Conservation (phyloP, 2,888 invertebrate species). For the Helleia helle region DNA sequence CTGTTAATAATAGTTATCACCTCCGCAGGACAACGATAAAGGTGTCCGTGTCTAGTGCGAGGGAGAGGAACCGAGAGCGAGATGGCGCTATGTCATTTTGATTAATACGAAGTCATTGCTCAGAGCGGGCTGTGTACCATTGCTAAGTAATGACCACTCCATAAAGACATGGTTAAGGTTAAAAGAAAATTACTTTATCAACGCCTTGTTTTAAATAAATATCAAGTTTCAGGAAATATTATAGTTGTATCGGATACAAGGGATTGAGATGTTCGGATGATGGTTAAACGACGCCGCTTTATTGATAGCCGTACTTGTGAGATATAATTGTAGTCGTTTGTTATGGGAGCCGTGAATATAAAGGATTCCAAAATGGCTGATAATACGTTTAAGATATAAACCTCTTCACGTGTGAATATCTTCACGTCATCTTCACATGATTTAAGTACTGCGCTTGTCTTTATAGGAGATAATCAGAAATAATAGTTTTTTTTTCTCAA, state of each 20-base stretch:
- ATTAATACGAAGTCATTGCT: conserved; percentile 72
- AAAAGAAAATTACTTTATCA: conserved; percentile 75
- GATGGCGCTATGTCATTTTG: conserved; percentile 70
- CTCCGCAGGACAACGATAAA: conserved; percentile 47
- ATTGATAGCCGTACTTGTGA: conserved; percentile 69
- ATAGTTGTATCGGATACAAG: conserved; percentile 71
- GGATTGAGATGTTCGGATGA: conserved; percentile 68
- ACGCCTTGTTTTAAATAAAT: conserved; percentile 75
- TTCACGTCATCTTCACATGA: no score
- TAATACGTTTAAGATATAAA: no score
- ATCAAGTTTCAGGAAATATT: conserved; percentile 74
- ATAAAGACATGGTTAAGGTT: conserved; percentile 75
- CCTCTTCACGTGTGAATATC: no score
- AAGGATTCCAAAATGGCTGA: not conserved
- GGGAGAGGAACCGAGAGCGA: conserved; percentile 48
- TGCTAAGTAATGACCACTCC: conserved; percentile 74
- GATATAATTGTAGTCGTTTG: conserved; percentile 27
- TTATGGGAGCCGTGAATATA: conserved; percentile 3
- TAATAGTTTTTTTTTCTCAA: no score
- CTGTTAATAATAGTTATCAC: conserved; percentile 26
- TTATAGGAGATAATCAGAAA: no score
- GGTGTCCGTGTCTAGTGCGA: conserved; percentile 60
- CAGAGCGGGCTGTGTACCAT: conserved; percentile 72
- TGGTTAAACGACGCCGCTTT: conserved; percentile 59
- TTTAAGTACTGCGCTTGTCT: no score